Conservation (phyloP, 2,797 vertebrate genomes). For the Paguma larvata region DNA sequence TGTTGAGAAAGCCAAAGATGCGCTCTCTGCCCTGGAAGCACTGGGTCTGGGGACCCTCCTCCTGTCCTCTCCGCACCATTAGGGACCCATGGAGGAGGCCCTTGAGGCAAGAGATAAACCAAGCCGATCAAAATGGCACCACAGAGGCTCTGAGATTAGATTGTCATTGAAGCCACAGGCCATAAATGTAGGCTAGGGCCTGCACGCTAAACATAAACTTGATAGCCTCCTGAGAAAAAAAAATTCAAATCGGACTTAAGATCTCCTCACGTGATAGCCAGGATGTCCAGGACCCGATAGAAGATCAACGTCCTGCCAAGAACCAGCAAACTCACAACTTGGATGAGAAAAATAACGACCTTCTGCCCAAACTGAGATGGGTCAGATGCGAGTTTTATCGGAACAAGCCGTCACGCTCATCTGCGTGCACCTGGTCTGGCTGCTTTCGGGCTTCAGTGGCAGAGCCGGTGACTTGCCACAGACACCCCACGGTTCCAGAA, state of each 20-base stretch:
- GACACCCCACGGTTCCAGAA: background rate
- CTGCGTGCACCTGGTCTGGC: background rate
- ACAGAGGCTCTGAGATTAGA: background rate
- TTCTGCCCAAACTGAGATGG: rapidly evolving
- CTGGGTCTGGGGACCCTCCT: background rate
- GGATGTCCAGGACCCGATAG: rapidly evolving
- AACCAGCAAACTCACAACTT: background rate
- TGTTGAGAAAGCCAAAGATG: background rate
- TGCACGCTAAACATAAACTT: background rate
- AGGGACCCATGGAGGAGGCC: background rate
- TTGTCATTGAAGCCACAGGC: background rate
- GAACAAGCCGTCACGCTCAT: background rate
- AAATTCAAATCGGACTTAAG: background rate
- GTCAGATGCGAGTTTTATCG: background rate
- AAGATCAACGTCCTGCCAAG: background rate
- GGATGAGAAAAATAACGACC: background rate
- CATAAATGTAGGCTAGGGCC: background rate
- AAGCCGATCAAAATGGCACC: background rate
- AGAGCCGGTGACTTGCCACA: background rate
- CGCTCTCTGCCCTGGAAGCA: too few species aligned
- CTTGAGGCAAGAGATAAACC: background rate
- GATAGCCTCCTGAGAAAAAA: background rate
- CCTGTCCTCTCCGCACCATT: background rate
- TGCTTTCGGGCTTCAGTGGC: background rate
- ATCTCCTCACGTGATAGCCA: background rate